Evolutionary conservation across 2,113 vertebrate species (phyloP).

Genomic region (Narcine bancroftii): DNA sequence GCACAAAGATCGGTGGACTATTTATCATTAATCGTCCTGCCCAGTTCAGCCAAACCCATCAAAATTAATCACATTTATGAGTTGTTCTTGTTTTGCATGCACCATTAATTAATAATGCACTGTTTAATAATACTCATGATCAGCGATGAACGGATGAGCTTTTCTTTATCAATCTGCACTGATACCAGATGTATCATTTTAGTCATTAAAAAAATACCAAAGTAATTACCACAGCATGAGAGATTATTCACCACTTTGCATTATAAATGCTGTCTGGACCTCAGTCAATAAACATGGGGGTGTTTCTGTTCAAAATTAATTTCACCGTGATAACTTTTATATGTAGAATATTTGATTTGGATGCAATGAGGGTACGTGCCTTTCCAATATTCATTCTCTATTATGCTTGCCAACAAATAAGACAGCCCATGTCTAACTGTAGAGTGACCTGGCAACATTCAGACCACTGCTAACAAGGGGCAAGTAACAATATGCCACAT

Average conservation of each 20-base stretch:
- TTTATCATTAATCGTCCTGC: neutral
- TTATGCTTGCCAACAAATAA: neutral
- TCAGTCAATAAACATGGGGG: neutral
- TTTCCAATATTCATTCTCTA: neutral
- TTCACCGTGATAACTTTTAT: neutral
- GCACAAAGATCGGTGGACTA: neutral
- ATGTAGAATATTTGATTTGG: neutral
- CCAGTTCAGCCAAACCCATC: constrained; percentile 25
- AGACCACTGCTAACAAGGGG: too few relatives aligned
- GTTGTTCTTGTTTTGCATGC: constrained; percentile 10
- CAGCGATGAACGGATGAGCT: neutral
- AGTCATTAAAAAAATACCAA: neutral
- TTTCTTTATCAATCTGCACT: constrained; percentile 6
- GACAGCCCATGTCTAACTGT: too few relatives aligned
- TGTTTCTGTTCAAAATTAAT: neutral
- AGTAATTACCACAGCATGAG: neutral
- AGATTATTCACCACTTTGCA: constrained; percentile 11
- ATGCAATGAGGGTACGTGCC: neutral
- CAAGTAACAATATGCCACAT: too few relatives aligned
- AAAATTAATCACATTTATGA: constrained; percentile 33
- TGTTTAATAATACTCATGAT: constrained; percentile 19
- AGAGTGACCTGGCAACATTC: too few relatives aligned
- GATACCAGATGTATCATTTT: constrained; percentile 16
- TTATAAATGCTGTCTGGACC: neutral
- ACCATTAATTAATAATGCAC: constrained; percentile 30